These are phyloP conservation scores for Probosciger aterrimus DNA, from an alignment of 2,113 vertebrate genomes.

Conservation along the genomic window DNA sequence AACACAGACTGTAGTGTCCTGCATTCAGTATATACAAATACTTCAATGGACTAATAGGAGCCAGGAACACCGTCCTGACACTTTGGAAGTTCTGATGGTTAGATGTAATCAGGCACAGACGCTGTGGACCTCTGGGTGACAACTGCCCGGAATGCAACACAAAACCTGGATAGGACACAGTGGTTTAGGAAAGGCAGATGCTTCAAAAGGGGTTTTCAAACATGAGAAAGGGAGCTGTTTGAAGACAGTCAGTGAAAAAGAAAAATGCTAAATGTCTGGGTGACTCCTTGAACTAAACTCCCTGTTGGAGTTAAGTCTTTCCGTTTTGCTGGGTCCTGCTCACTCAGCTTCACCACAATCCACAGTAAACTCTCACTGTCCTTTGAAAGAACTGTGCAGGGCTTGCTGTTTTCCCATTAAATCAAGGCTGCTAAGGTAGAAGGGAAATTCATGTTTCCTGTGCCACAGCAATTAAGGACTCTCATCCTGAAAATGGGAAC, in stretches of 20 bases:
- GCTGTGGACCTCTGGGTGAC: neutral
- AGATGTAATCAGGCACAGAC: neutral
- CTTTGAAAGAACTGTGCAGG: neutral
- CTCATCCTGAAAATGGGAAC: neutral
- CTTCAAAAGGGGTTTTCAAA: neutral
- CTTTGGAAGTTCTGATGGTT: neutral
- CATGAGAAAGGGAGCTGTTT: neutral
- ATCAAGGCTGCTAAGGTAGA: neutral
- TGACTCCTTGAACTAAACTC: neutral
- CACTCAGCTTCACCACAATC: neutral
- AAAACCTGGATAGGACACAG: neutral
- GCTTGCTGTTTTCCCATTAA: neutral
- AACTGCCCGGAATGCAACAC: neutral
- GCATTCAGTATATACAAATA: neutral
- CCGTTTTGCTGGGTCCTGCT: neutral
- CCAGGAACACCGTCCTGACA: neutral
- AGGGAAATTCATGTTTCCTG: neutral
- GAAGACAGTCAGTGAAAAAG: neutral
- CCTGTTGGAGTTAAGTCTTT: neutral
- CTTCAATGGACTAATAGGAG: neutral
- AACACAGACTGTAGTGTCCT: neutral
- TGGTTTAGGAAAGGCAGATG: neutral
- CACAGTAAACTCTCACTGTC: neutral
- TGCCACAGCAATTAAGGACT: neutral
- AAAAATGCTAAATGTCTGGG: neutral